These are phyloP conservation scores for Oxyruncus cristatus DNA, from an alignment of 2,113 vertebrate species.

Conservation along the genomic window DNA sequence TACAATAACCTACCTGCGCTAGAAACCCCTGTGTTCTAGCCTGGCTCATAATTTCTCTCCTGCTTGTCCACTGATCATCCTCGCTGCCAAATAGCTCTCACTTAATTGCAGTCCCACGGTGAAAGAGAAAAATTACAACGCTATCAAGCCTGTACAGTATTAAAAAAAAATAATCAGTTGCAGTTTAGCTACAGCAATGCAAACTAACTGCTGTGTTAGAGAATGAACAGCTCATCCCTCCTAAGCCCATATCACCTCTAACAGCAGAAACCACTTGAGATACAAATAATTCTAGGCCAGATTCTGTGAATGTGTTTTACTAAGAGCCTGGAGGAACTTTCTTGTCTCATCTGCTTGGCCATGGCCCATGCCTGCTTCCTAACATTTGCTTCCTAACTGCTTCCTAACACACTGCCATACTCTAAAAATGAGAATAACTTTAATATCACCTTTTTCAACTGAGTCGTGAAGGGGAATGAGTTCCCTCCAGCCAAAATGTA, in stretches of 20 bases:
- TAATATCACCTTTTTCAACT: background rate
- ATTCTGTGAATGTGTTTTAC: background rate
- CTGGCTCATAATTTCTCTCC: background rate
- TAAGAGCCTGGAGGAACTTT: background rate
- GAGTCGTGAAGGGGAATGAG: background rate
- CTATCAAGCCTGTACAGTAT: background rate
- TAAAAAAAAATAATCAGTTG: background rate
- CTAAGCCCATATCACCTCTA: background rate
- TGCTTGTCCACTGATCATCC: background rate
- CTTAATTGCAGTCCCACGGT: background rate
- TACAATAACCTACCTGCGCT: background rate
- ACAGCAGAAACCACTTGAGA: background rate
- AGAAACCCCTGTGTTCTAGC: accelerated
- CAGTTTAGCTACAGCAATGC: background rate
- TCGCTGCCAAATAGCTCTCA: background rate
- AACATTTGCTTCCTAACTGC: background rate
- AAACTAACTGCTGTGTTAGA: background rate
- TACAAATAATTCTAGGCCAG: background rate
- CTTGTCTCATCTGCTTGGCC: background rate
- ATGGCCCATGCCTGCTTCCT: background rate
- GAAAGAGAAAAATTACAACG: background rate
- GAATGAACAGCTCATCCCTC: background rate
- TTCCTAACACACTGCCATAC: background rate
- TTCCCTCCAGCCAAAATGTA: background rate
- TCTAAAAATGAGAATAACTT: background rate